Percentiles rank a stretch among this genome's conserved stretches.
These are phyloP conservation scores for Nasonia vitripennis DNA, from an alignment of 1,140 invertebrate genomes.

Conservation along the genomic window DNA sequence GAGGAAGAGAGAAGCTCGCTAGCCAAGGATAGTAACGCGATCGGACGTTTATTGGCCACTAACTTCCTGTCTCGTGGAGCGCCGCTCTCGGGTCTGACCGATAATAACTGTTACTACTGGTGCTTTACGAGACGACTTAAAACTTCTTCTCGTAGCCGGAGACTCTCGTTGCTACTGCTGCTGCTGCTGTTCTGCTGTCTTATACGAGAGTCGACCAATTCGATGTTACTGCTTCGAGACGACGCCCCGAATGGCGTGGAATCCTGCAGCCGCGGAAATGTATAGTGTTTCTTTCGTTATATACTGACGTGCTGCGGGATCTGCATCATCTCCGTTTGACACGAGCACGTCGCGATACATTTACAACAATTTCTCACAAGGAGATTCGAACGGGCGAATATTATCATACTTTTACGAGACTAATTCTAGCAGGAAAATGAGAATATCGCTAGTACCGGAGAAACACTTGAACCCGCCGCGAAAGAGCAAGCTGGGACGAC, in stretches of 20 bases:
- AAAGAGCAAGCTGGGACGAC: neutral
- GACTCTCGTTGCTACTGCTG: neutral
- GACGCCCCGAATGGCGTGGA: neutral
- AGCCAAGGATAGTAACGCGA: constrained; percentile 57
- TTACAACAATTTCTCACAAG: neutral
- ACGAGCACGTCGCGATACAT: no score
- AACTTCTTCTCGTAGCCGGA: constrained; percentile 49
- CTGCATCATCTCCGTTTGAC: neutral
- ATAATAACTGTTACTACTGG: constrained; percentile 67
- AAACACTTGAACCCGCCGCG: neutral
- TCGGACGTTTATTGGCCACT: constrained; percentile 66
- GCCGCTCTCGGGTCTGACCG: constrained; percentile 54
- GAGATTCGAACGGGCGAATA: neutral
- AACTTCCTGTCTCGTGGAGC: constrained; percentile 60
- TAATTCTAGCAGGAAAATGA: neutral
- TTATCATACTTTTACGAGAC: no score
- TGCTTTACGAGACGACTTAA: constrained; percentile 63
- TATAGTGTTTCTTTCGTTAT: neutral
- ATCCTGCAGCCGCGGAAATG: neutral
- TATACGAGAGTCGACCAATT: constrained; percentile 10
- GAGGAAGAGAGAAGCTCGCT: neutral
- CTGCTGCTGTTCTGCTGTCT: neutral
- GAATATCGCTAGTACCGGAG: neutral
- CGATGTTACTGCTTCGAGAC: neutral
- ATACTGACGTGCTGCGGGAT: neutral